Evolutionary conservation across 2,888 invertebrate genomes (phyloP), one percentile per base, ranked within the genome.

Genomic region (Romanomermis culicivorax): DNA sequence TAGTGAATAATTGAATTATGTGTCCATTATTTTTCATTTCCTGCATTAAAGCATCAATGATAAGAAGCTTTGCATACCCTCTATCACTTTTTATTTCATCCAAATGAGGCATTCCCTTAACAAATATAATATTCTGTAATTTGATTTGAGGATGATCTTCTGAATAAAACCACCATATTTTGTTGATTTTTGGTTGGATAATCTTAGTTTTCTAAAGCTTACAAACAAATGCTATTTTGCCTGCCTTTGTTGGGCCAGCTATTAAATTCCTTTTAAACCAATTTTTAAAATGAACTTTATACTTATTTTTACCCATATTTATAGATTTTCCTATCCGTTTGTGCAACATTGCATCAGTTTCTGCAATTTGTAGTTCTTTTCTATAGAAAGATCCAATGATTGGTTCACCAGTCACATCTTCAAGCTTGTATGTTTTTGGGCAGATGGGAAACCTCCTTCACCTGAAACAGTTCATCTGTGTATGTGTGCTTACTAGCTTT

Each of bases 31-130:
- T 51, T 29, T 30, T 27, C 2, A 36, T n/a, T 30, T 55, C 51
- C 7, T 52, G 36, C 51, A 53, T 55, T 24, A 55, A 23, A 51
- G 53, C 55, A 25, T 55, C 51, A 4, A 55, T 4, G 2, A 55
- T 25, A 3, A 50, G 11, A 2, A 55, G 42, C 25, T 26, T 30
- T 45, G 45, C 45, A 11, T 45, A 23, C 29, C 36, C 4, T 23
- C 20, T 4, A 20, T 29, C 29, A n/a, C 3, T 36, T 2, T 29
- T 7, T 30, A 51, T 7, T 23, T 20, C 4, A 36, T 30, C 25
- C 23, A 52, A 54, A 25, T 42, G 27, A 29, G 55, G 54, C 23
- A 54, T 25, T 3, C 54, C 54, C 20, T 54, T 24, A 17, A 24
- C 29, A 4, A 54, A 29, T n/a, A 20, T 42, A n/a, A 54, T 11